Evolutionary conservation across 2,113 vertebrate genomes (phyloP).

Genomic region (Caretta caretta): DNA sequence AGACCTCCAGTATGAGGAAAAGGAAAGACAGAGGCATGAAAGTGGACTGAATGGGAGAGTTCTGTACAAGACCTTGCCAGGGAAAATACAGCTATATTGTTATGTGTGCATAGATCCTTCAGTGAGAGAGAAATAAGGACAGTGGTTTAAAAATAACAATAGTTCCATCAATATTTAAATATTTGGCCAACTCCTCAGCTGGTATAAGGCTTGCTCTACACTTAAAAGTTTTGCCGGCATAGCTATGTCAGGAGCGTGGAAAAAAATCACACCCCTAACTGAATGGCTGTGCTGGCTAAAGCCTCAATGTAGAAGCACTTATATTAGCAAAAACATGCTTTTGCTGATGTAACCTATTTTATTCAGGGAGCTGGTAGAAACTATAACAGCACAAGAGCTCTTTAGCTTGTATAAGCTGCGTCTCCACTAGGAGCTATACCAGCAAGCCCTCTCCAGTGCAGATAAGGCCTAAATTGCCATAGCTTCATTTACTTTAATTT

Average conservation of each 20-base stretch:
- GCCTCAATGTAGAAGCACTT: accelerated
- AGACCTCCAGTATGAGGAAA: accelerated
- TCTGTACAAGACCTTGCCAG: background rate
- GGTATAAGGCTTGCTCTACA: background rate
- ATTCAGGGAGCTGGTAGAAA: background rate
- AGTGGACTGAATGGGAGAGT: background rate
- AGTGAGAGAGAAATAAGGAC: background rate
- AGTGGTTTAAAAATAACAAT: background rate
- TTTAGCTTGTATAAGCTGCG: background rate
- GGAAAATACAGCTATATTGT: background rate
- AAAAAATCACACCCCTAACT: background rate
- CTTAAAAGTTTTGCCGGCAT: background rate
- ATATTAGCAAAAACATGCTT: background rate
- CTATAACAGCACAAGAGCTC: background rate
- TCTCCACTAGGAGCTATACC: background rate
- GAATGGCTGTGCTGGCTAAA: background rate
- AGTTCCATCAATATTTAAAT: background rate
- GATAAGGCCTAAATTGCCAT: background rate
- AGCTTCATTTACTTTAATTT: conserved; percentile 4
- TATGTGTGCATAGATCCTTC: background rate
- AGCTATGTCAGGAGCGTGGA: background rate
- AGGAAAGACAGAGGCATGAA: background rate
- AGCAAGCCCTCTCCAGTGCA: background rate
- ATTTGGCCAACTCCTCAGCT: background rate
- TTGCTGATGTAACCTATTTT: accelerated